A percentile compares a stretch with the other conserved stretches of the same genome.
Conservation (phyloP, 2,113 vertebrate species). For the Aspiorhynchus laticeps region DNA sequence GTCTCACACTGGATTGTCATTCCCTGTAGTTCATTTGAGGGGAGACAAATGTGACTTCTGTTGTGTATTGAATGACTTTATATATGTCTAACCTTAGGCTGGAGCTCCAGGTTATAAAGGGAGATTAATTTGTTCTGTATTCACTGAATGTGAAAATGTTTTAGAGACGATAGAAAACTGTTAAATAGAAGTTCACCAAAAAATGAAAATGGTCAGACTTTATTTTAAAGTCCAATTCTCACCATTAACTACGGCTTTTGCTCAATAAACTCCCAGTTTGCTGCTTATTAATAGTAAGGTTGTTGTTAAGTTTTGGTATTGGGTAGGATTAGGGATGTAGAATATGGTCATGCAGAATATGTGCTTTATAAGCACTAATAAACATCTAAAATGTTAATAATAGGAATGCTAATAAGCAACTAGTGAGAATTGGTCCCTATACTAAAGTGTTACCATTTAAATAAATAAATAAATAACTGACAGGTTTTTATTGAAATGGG, state of each 20-base stretch:
- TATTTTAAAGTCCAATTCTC: neutral
- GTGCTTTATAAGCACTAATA: too few species aligned
- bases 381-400: too few species aligned
- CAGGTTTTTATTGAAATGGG: too few species aligned
- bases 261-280: neutral
- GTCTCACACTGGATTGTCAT: constrained; percentile 1
- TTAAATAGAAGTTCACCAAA: neutral
- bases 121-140: neutral
- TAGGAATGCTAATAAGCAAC: too few species aligned
- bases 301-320: too few species aligned
- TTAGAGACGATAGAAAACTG: neutral
- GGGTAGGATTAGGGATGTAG: too few species aligned
- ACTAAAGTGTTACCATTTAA: too few species aligned
- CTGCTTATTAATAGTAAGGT: too few species aligned
- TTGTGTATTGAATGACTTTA: neutral
- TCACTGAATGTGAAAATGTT: neutral
- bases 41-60: neutral
- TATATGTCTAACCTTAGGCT: neutral
- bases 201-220: neutral
- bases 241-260: too few species aligned
- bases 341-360: too few species aligned
- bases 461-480: too few species aligned
- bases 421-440: too few species aligned
- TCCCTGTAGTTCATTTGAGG: neutral
- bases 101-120: neutral